Base-by-base conservation (phyloP, 2,888 invertebrate genomes). In the Melikaiella ostensackeni region DNA sequence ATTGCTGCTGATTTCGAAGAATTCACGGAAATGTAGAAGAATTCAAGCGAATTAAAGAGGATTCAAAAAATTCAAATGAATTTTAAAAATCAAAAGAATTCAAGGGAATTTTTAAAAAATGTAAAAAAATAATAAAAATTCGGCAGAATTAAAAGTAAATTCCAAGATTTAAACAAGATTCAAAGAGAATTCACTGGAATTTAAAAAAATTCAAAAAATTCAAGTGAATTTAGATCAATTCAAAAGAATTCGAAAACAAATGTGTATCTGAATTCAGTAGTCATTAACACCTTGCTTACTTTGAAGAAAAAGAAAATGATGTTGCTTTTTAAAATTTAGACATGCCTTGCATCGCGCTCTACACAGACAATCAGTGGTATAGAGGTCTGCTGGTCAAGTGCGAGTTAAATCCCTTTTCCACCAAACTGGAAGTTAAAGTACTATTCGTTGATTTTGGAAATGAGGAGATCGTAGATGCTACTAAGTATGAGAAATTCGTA, bases 381-480 rank as follows among this genome's bases (percentile, higher is more conserved):
- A 93, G 97, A 79, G 96, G 95, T 0, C 87, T 92, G 19, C 93
- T 97, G 75, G 88, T 93, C 62, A 92, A 94, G 75, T 91, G 93
- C 74, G 92, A 93, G 6, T 42, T 59, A 5, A 75, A 80, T 13
- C 4, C 30, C 3, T 75, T 80, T 11, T 30, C 38, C 0, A 89
- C 92, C 24, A 89, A 91, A 8, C 46, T 74, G 3, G 85, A 89
- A 74, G 92, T 95, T 0, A 93, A 93, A 85, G 94, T 97, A 0
- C 92, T 93, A 81, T 97, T 95, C 89, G 94, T 97, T 0, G 97
- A 97, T 90, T 97, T 94, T 86, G 96, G 97, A 1, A 96, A 96
- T 85, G 90, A 92, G 9, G 95, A 95, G 86, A 59, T 13, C 38
- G 30, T 84, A 5, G 66, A 79, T 74, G n/a, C 63, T 19, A 30